These are phyloP conservation scores for Dendrolimus houi DNA, from an alignment of 2,888 invertebrate genomes.

Conservation along the genomic window DNA sequence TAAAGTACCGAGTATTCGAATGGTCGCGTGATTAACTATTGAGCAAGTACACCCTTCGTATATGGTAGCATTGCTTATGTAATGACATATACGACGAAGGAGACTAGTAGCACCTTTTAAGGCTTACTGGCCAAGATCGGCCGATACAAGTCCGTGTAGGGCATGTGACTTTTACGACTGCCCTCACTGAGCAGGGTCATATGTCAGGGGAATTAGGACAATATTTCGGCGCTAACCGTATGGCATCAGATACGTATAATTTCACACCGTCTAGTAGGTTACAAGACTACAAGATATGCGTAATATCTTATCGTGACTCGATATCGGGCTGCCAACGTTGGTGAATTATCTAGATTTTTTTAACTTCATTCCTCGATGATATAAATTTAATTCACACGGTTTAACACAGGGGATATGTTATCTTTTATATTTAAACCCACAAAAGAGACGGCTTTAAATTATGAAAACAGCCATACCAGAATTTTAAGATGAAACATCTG, in stretches of 20 bases:
- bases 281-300: constrained; percentile 7
- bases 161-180: constrained; percentile 58
- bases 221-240: constrained; percentile 42
- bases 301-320: constrained; percentile 30
- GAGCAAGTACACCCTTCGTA: constrained; percentile 20
- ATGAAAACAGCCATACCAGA: background rate
- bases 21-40: constrained; percentile 10
- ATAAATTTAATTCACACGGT: background rate
- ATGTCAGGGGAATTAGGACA: constrained; percentile 68
- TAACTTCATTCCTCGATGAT: background rate
- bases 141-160: constrained; percentile 60
- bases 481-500: background rate
- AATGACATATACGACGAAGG: constrained; percentile 54
- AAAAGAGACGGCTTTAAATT: constrained; percentile 2
- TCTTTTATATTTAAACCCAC: constrained; percentile 25
- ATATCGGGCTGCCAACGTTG: constrained; percentile 19
- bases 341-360: constrained; percentile 16
- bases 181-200: constrained; percentile 64
- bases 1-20: background rate
- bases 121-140: constrained; percentile 56
- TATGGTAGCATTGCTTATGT: constrained; percentile 65
- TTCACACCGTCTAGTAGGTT: constrained; percentile 7
- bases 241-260: constrained; percentile 26
- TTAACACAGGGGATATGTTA: constrained; percentile 11
- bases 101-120: constrained; percentile 55